A percentile compares a stretch with the other conserved stretches of the same genome.
phyloP scores from a whole-genome alignment of 2,888 invertebrate genomes.

The Cephus pygmeus region DNA sequence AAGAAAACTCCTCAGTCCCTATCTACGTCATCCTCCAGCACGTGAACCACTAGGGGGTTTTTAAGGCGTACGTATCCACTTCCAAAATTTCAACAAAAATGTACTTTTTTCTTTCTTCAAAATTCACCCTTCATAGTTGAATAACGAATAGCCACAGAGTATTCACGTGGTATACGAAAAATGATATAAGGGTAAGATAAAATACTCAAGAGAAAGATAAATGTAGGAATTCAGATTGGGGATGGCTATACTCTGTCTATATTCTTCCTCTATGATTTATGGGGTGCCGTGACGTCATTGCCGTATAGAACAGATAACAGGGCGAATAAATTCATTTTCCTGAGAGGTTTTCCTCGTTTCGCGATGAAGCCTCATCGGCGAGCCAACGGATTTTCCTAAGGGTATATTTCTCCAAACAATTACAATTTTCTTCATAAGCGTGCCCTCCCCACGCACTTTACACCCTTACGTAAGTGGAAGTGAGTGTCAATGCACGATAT shows the following conservation, averaged over 20 bases:
- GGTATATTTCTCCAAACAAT: not conserved
- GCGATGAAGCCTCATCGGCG: constrained; percentile 14
- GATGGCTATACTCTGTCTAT: not conserved
- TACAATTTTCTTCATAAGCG: not conserved
- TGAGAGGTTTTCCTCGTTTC: constrained; percentile 53
- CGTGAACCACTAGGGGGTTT: not conserved
- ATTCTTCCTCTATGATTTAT: constrained; percentile 48
- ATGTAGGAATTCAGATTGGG: not conserved
- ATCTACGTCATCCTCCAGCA: not conserved
- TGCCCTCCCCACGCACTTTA: not conserved
- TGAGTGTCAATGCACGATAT: not conserved
- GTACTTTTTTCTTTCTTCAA: not conserved
- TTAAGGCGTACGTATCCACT: not conserved
- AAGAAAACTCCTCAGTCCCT: not conserved
- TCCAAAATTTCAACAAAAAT: not conserved
- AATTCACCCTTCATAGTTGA: not conserved
- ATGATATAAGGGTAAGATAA: not conserved
- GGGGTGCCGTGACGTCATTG: constrained; percentile 44
- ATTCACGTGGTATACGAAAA: not conserved
- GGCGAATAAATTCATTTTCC: constrained; percentile 60
- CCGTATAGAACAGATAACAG: constrained; percentile 9
- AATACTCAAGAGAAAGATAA: not conserved
- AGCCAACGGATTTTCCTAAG: not conserved
- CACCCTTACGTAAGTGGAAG: not conserved
- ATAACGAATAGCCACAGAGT: not conserved